Percentiles rank a stretch among this genome's conserved stretches.
These are phyloP conservation scores for Teleogryllus oceanicus DNA, from an alignment of 2,888 invertebrate genomes.

Conservation along the genomic window DNA sequence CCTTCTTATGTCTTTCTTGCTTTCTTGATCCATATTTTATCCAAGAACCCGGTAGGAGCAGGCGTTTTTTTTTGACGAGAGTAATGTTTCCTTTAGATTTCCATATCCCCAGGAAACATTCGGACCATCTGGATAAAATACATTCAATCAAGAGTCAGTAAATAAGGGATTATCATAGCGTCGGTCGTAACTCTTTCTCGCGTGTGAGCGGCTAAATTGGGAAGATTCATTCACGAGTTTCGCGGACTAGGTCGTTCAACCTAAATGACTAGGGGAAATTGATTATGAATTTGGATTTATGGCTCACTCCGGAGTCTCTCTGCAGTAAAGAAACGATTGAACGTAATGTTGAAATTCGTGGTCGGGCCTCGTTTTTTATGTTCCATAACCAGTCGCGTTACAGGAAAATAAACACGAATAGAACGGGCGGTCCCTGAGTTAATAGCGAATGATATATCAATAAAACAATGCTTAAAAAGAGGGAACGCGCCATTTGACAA, in stretches of 20 bases:
- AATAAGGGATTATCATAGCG: background rate
- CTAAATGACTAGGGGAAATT: background rate
- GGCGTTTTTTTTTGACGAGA: background rate
- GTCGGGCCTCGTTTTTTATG: background rate
- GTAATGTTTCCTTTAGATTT: conserved; percentile 18
- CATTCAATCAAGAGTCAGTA: background rate
- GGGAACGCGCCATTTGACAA: background rate
- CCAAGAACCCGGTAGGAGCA: background rate
- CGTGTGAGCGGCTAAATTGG: background rate
- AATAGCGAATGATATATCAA: background rate
- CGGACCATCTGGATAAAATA: conserved; percentile 10
- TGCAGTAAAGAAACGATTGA: background rate
- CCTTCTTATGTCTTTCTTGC: conserved; percentile 18
- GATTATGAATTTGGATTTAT: conserved; percentile 6
- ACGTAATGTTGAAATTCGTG: background rate
- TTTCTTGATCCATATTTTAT: conserved; percentile 1
- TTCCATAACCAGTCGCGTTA: background rate
- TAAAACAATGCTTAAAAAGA: background rate
- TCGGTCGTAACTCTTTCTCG: background rate
- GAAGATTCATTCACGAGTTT: background rate
- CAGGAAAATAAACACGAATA: background rate
- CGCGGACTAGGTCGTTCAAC: background rate
- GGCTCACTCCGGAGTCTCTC: background rate
- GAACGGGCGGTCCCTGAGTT: background rate
- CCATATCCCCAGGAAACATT: conserved; percentile 18